Base-by-base conservation (phyloP, 2,888 invertebrate species). In the Sabatieria punctata region DNA sequence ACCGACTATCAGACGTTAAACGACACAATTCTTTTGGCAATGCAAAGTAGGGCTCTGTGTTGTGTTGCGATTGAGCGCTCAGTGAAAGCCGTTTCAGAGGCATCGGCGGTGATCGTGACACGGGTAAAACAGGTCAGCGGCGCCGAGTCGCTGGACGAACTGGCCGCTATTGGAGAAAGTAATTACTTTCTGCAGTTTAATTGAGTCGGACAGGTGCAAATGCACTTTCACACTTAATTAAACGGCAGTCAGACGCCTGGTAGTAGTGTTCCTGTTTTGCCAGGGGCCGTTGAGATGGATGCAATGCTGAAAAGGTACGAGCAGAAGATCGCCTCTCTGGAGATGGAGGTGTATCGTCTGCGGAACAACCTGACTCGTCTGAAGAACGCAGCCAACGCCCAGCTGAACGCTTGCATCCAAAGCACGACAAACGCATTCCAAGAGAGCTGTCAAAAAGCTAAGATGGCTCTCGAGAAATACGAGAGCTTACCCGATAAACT, bases 41-140 rank as follows among this genome's bases (percentile, higher is more conserved):
- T 43, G 19, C 19, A 30, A 4, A 3, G 43, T 41, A 30, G 15
- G 30, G 8, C 8, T 30, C 8, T 30, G 30, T 30, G 15, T 30
- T 30, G 30, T 30, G 30, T 30, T 11, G n/a, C n/a, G n/a, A n/a
- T n/a, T n/a, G 21, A 38, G 38, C 23, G 8, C 36, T 36, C n/a
- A 18, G n/a, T n/a, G 18, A 22, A 23, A 19, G 15, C 18, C 26
- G 4, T 25, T 45, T 25, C 25, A 45, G 45, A 18, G 22, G 13
- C 39, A 2, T 19, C 26, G 22, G 21, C 4, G 3, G 22, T 45
- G 8, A 4, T 45, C 3, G 30, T 45, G 27, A 33, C 24, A 4
- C 39, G 39, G 3, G 37, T 45, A 6, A 45, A 45, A 33, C 11
- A 24, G 18, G 4, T 40, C 18, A 45, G 23, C 4, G 45, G 45